A percentile compares a stretch with the other conserved stretches of the same genome.
phyloP scores from a whole-genome alignment of 2,797 vertebrate species.

The Vespertilio murinus region DNA sequence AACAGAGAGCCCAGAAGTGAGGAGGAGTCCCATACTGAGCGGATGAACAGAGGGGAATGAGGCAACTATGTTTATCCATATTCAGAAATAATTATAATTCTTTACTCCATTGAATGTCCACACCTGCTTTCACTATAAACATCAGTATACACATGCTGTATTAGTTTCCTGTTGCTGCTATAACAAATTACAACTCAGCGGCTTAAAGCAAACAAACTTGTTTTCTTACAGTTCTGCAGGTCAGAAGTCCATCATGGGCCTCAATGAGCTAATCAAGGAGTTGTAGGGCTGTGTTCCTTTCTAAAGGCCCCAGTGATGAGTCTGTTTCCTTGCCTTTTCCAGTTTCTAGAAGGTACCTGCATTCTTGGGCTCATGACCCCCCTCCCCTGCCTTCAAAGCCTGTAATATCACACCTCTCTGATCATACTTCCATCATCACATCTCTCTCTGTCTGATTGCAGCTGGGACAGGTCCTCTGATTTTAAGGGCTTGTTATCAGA shows the following conservation, averaged over 20 bases:
- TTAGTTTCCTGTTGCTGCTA: conserved; percentile 5
- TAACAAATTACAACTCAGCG: not conserved
- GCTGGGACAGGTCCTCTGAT: not conserved
- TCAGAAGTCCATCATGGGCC: not conserved
- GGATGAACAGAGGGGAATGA: not conserved
- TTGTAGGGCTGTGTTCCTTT: not conserved
- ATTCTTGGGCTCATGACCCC: not conserved
- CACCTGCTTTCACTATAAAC: not conserved
- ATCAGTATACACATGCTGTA: not conserved
- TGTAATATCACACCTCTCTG: not conserved
- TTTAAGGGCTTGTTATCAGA: not conserved
- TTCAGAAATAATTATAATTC: conserved; percentile 42
- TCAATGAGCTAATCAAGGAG: not conserved
- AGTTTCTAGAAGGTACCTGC: not conserved
- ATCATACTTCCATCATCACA: not conserved
- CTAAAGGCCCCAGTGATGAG: not conserved
- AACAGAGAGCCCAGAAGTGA: not conserved
- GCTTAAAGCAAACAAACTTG: conserved; percentile 7
- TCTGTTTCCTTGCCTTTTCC: not conserved
- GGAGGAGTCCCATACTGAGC: not conserved
- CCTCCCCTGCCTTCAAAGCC: not conserved
- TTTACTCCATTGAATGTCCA: not conserved
- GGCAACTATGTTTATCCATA: not conserved
- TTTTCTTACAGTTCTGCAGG: not conserved
- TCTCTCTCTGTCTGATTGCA: not conserved